These are phyloP conservation scores for Anas flavirostris DNA, from an alignment of 2,797 vertebrate genomes.

Conservation along the genomic window DNA sequence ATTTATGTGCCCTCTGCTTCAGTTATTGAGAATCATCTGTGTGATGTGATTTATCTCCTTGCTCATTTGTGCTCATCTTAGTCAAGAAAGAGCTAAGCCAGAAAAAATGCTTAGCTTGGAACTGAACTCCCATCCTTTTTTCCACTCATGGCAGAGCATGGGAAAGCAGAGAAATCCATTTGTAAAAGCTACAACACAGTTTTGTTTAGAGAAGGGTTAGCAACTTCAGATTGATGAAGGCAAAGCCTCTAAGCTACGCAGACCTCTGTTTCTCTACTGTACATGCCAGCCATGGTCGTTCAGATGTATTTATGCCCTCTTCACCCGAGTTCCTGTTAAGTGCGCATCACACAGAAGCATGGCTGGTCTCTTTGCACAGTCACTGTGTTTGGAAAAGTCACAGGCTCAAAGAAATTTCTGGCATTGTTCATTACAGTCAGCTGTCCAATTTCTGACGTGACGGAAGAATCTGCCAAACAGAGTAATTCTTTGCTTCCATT, in stretches of 20 bases:
- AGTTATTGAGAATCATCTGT: background rate
- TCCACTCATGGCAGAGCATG: background rate
- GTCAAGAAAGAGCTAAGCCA: background rate
- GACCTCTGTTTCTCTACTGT: background rate
- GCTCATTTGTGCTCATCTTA: background rate
- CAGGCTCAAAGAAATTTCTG: background rate
- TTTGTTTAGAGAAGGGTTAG: background rate
- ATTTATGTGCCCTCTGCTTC: background rate
- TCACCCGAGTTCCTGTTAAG: rapidly evolving
- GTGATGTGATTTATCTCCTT: background rate
- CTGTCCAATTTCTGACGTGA: background rate
- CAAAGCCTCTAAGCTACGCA: background rate
- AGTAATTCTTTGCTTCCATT: background rate
- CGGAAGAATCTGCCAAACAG: background rate
- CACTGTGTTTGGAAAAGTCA: background rate
- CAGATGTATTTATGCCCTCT: background rate
- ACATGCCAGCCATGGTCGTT: background rate
- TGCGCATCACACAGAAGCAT: rapidly evolving
- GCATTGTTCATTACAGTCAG: background rate
- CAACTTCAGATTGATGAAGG: background rate
- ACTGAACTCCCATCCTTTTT: background rate
- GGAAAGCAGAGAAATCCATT: background rate
- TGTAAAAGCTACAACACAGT: background rate
- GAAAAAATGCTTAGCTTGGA: background rate
- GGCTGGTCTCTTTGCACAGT: background rate